Conservation (phyloP, 1,140 invertebrate genomes). For the Drosophila aff. region DNA sequence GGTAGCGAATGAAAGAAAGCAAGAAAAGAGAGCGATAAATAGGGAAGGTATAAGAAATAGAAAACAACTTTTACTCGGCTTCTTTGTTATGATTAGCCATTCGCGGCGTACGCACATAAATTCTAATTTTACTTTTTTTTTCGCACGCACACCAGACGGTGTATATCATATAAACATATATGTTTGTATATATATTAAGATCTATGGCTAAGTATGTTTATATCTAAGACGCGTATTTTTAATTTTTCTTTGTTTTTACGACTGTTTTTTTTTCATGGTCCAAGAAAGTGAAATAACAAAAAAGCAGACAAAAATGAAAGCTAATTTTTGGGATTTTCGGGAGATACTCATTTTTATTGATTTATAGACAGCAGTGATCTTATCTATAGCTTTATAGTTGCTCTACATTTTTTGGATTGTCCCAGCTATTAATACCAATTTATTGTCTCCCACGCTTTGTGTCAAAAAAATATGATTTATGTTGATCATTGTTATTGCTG, state of each 20-base stretch:
- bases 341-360: constrained; percentile 6
- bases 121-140: constrained; percentile 81
- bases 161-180: neutral
- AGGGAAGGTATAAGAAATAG: constrained; percentile 31
- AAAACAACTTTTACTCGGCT: constrained; percentile 56
- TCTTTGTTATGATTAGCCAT: constrained; percentile 81
- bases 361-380: constrained; percentile 3
- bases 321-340: constrained; percentile 5
- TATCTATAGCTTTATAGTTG: neutral
- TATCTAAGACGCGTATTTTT: constrained; percentile 49
- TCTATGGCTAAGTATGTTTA: constrained; percentile 34
- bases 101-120: constrained; percentile 77
- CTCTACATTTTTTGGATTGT: constrained; percentile 14
- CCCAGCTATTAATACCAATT: constrained; percentile 31
- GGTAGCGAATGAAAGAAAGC: constrained; percentile 46
- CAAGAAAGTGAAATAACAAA: constrained; percentile 16
- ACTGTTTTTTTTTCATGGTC: constrained; percentile 13
- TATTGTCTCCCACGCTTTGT: constrained; percentile 51
- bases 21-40: constrained; percentile 23
- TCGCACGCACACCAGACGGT: constrained; percentile 50
- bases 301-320: constrained; percentile 5
- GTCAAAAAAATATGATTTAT: constrained; percentile 53
- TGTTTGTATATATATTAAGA: constrained; percentile 1
- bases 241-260: constrained; percentile 46
- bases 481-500: constrained; percentile 44